A percentile compares a stretch with the other conserved stretches of the same genome.
These are phyloP conservation scores for Oxyura jamaicensis DNA, from an alignment of 2,113 vertebrate genomes.

Conservation along the genomic window DNA sequence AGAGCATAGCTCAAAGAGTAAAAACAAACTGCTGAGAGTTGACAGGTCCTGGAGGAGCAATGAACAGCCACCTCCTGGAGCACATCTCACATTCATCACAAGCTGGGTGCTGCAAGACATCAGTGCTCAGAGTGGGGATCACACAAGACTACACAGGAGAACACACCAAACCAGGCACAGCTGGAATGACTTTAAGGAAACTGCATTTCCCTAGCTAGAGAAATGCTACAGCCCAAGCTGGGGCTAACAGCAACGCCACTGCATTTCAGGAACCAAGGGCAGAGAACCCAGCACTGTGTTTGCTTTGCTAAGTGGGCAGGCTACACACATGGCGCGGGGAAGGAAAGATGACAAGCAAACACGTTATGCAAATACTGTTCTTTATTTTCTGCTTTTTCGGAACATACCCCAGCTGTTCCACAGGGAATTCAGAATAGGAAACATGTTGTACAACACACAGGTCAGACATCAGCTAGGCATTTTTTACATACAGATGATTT, in stretches of 20 bases:
- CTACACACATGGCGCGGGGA: background rate
- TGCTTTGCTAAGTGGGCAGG: background rate
- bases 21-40: background rate
- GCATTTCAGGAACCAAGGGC: rapidly evolving
- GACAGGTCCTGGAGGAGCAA: rapidly evolving
- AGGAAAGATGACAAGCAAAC: background rate
- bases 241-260: background rate
- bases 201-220: background rate
- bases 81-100: rapidly evolving
- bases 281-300: rapidly evolving
- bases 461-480: background rate
- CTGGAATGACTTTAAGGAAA: rapidly evolving
- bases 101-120: background rate
- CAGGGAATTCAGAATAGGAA: background rate
- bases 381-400: conserved; percentile 49
- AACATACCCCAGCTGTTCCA: conserved; percentile 1
- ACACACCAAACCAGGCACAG: background rate
- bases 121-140: background rate
- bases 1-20: background rate
- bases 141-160: rapidly evolving
- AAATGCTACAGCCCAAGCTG: rapidly evolving
- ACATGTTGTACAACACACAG: background rate
- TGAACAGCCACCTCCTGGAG: rapidly evolving
- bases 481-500: background rate
- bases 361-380: background rate